A percentile compares a stretch with the other conserved stretches of the same genome.
These are phyloP conservation scores for Mercenaria mercenaria DNA, from an alignment of 1,140 invertebrate species.

Conservation along the genomic window DNA sequence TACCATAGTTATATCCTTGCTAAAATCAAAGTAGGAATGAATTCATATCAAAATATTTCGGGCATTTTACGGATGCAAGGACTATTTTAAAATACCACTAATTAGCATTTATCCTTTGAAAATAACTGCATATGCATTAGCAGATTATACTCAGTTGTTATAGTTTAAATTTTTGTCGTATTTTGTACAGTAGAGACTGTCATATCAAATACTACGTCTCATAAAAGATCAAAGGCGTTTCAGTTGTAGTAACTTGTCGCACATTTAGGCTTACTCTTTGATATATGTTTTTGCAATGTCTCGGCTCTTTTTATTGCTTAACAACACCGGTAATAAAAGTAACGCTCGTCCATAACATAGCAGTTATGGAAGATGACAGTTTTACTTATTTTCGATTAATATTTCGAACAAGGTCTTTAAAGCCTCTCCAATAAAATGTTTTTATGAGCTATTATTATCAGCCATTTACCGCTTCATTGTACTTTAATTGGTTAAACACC, in stretches of 20 bases:
- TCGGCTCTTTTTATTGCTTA: background rate
- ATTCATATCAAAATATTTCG: too few relatives aligned
- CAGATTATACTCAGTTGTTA: too few relatives aligned
- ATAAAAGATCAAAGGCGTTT: slow-evolving; percentile 3
- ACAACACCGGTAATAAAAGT: background rate
- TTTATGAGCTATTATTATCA: slow-evolving; percentile 10
- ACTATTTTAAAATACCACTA: too few relatives aligned
- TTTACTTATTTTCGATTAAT: slow-evolving; percentile 3
- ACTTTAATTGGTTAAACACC: background rate
- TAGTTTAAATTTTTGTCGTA: too few relatives aligned
- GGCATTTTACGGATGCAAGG: too few relatives aligned
- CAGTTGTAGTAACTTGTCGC: background rate
- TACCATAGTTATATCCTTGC: too few relatives aligned
- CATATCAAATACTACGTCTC: background rate
- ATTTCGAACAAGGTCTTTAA: background rate
- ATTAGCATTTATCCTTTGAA: too few relatives aligned
- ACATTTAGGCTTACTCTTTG: background rate
- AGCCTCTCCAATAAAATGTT: background rate
- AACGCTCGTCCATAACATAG: background rate
- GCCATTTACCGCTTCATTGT: slow-evolving; percentile 12
- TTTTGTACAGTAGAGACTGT: background rate
- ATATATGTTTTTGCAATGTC: background rate
- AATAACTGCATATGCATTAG: too few relatives aligned
- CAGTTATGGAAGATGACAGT: background rate
- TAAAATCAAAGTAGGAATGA: too few relatives aligned